A percentile compares a stretch with the other conserved stretches of the same genome.
Evolutionary conservation across 2,113 vertebrate species (phyloP).

Genomic region (Chlorodrepanis virens): DNA sequence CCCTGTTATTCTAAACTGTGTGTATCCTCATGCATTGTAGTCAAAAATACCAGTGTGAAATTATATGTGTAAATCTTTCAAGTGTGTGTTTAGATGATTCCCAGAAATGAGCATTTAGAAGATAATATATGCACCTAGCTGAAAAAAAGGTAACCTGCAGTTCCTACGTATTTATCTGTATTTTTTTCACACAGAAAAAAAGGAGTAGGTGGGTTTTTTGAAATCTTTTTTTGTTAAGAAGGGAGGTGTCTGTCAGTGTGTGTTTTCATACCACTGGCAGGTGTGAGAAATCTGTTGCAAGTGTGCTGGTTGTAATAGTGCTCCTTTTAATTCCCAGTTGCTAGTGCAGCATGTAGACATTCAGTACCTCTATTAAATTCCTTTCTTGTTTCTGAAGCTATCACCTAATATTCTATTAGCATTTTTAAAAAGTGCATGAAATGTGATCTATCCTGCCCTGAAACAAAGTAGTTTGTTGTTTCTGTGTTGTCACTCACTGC

Average conservation of each 20-base stretch:
- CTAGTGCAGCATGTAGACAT: background rate
- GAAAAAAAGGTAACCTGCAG: background rate
- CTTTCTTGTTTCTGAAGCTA: background rate
- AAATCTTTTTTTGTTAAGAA: background rate
- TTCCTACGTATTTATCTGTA: background rate
- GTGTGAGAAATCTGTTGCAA: background rate
- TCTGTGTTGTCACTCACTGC: background rate
- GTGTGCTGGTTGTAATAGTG: background rate
- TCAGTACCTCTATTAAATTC: background rate
- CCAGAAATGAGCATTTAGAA: background rate
- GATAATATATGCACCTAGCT: background rate
- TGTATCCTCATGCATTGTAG: background rate
- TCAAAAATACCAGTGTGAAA: background rate
- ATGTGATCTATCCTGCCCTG: background rate
- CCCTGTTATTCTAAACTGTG: background rate
- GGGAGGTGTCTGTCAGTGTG: fast-evolving
- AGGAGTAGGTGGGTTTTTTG: background rate
- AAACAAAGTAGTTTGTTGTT: background rate
- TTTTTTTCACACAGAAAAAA: background rate
- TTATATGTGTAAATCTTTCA: background rate
- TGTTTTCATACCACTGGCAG: fast-evolving
- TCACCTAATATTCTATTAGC: background rate
- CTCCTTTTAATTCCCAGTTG: background rate
- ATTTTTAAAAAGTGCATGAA: background rate
- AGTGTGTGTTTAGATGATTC: background rate